A percentile compares a stretch with the other conserved stretches of the same genome.
These are phyloP conservation scores for Liodrosophila aerea DNA, from an alignment of 2,888 invertebrate species.

Conservation along the genomic window DNA sequence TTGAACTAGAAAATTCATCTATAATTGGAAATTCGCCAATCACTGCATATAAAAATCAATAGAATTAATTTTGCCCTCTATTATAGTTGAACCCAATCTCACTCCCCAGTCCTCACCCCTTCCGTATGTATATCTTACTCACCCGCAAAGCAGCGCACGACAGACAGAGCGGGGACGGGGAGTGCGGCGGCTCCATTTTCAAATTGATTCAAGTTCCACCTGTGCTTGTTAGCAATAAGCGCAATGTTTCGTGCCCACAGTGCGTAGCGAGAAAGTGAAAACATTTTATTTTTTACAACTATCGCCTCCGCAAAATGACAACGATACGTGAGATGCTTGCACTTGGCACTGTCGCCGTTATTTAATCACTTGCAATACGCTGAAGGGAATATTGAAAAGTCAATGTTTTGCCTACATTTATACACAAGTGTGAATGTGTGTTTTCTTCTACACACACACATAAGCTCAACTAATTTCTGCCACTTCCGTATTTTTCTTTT, in stretches of 20 bases:
- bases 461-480: slow-evolving; percentile 46
- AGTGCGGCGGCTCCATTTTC: slow-evolving; percentile 32
- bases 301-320: slow-evolving; percentile 54
- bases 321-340: slow-evolving; percentile 37
- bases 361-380: slow-evolving; percentile 57
- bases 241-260: slow-evolving; percentile 62
- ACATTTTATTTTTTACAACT: slow-evolving; percentile 61
- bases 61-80: slow-evolving; percentile 1
- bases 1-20: slow-evolving; percentile 68
- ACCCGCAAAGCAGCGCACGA: slow-evolving; percentile 55
- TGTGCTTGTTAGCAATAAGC: slow-evolving; percentile 41
- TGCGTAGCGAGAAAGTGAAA: slow-evolving; percentile 72
- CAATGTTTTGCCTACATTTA: slow-evolving; percentile 55
- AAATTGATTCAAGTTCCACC: slow-evolving; percentile 35
- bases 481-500: slow-evolving; percentile 63
- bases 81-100: neutral
- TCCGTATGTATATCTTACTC: too few relatives aligned
- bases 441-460: slow-evolving; percentile 26
- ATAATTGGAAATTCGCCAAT: slow-evolving; percentile 66
- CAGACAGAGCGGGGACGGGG: slow-evolving; percentile 32
- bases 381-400: slow-evolving; percentile 43
- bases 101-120: too few relatives aligned
- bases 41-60: slow-evolving; percentile 18
- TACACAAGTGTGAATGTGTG: slow-evolving; percentile 10
- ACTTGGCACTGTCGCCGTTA: slow-evolving; percentile 61